Evolutionary conservation across 2,888 invertebrate genomes (phyloP).

Genomic region (Pandemis heparana): DNA sequence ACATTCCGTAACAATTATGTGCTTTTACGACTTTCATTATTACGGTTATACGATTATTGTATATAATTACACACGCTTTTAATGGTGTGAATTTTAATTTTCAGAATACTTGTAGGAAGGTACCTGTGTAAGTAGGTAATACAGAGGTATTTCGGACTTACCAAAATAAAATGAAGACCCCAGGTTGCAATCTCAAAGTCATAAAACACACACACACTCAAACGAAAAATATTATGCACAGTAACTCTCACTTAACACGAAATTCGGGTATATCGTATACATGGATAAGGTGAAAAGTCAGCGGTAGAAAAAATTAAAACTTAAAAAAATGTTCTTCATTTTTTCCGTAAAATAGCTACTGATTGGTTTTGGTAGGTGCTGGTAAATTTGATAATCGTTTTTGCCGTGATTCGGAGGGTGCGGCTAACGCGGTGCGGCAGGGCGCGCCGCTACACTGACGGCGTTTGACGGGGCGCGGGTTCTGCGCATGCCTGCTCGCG

Average conservation of each 20-base stretch:
- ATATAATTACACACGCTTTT: neutral
- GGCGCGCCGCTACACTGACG: constrained; percentile 71
- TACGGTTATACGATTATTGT: neutral
- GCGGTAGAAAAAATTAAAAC: constrained; percentile 3
- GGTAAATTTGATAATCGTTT: constrained; percentile 46
- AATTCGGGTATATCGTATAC: constrained; percentile 31
- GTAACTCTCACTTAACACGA: constrained; percentile 36
- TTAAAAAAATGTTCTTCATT: constrained; percentile 9
- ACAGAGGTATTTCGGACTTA: constrained; percentile 16
- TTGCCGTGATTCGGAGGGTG: constrained; percentile 55
- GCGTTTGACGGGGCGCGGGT: constrained; percentile 62
- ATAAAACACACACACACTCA: constrained; percentile 31
- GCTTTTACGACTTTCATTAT: neutral
- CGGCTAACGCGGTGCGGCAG: constrained; percentile 70
- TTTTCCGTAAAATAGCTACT: constrained; percentile 1
- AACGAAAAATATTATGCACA: constrained; percentile 31
- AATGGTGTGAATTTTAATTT: neutral
- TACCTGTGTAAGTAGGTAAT: neutral
- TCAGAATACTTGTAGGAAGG: neutral
- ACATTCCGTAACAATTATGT: neutral
- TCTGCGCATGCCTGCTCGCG: constrained; percentile 81
- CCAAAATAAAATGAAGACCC: constrained; percentile 8
- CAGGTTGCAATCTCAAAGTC: constrained; percentile 31
- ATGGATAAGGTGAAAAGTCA: constrained; percentile 13
- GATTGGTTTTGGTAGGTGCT: constrained; percentile 17